A percentile compares a stretch with the other conserved stretches of the same genome.
Conservation (phyloP, 2,113 vertebrate genomes). For the Oreotragus oreotragus region DNA sequence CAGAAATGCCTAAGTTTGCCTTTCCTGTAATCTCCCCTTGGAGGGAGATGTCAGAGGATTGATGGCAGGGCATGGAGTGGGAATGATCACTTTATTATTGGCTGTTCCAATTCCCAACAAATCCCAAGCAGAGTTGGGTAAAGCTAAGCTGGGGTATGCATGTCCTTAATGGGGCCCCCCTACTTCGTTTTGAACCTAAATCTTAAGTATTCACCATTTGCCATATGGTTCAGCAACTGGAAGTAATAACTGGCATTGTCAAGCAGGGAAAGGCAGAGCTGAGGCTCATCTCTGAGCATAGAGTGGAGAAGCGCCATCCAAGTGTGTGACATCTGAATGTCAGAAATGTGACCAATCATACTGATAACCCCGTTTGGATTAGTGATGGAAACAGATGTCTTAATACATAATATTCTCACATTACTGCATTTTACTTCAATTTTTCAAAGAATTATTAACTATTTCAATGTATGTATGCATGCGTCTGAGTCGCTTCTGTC, state of each 20-base stretch:
- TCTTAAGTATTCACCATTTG: slow-evolving; percentile 37
- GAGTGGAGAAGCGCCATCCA: not conserved
- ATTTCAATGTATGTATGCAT: not conserved
- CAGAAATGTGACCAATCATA: not conserved
- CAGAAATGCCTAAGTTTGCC: not conserved
- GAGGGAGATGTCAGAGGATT: not conserved
- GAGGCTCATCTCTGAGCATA: not conserved
- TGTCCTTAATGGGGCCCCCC: slow-evolving; percentile 8
- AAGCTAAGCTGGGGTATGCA: not conserved
- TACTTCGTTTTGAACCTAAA: slow-evolving; percentile 37
- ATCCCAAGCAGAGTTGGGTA: not conserved
- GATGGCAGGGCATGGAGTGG: not conserved
- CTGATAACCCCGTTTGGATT: not conserved
- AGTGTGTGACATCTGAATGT: not conserved
- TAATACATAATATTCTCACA: not conserved
- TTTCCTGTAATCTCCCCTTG: not conserved
- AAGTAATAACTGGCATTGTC: slow-evolving; percentile 24
- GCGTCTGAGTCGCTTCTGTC: fast-evolving
- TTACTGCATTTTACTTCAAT: not conserved
- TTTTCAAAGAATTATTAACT: not conserved
- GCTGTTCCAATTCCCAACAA: not conserved
- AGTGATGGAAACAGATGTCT: not conserved
- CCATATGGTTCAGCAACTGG: slow-evolving; percentile 12
- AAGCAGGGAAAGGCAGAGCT: slow-evolving; percentile 1
- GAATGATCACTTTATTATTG: not conserved